phyloP scores from a whole-genome alignment of 2,113 vertebrate species.

The Campylomormyrus numenius region DNA sequence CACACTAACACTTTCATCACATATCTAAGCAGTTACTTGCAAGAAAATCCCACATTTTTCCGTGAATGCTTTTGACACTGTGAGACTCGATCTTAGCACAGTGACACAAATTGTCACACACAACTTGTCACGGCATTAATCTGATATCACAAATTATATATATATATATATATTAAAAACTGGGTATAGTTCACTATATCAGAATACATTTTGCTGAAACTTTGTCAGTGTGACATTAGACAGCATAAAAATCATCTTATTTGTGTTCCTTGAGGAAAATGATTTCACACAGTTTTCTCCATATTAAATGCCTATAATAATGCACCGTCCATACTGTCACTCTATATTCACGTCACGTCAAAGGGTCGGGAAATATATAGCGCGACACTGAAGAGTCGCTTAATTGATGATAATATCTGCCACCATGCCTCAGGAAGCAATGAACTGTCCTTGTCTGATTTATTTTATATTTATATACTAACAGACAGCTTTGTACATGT shows the following conservation, averaged over 20 bases:
- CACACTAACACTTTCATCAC: not conserved
- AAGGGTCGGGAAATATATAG: conserved; percentile 23
- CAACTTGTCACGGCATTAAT: not conserved
- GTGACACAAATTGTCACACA: not conserved
- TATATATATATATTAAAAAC: too few species aligned
- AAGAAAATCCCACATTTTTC: not conserved
- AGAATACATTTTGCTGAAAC: not conserved
- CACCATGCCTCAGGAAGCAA: conserved; percentile 29
- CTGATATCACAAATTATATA: not conserved
- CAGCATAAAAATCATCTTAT: conserved; percentile 31
- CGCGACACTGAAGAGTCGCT: conserved; percentile 34
- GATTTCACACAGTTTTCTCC: not conserved
- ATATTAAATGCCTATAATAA: conserved; percentile 2
- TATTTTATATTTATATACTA: not conserved
- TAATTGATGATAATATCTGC: conserved; percentile 45
- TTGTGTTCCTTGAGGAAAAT: conserved; percentile 26
- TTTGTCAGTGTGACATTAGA: conserved; percentile 28
- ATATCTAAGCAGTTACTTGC: not conserved
- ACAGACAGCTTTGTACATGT: conserved; percentile 2
- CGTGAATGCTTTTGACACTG: not conserved
- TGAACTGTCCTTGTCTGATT: conserved; percentile 16
- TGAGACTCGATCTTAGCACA: not conserved
- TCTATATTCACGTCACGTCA: conserved; percentile 24
- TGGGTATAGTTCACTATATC: not conserved
- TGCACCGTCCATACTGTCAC: conserved; percentile 31